Base-by-base conservation (phyloP, 2,113 vertebrate genomes). In the Camelus bactrianus region DNA sequence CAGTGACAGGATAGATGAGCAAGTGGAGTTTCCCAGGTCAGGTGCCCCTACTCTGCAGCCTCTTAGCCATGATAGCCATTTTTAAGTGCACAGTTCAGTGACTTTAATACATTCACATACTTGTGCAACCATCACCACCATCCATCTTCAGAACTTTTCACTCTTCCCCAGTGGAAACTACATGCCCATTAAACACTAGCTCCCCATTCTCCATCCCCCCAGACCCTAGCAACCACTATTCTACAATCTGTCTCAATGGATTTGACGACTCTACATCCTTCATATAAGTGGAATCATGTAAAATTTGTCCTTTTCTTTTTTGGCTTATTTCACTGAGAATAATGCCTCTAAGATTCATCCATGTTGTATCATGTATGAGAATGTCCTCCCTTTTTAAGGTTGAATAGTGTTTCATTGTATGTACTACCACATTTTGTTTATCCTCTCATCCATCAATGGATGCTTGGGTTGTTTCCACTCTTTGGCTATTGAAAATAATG, bases 311-410 rank as follows among this genome's bases (percentile, higher is more conserved):
- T 70, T 54, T 42, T 42, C 30, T 80, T 54, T 58, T 58, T 14
- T 86, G 46, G 26, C 20, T 70, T 75, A 52, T 83, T 72, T 93
- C 60, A 52, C 38, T 46, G 67, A 54, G 48, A 28, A 32, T 70
- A 64, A 67, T 50, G 65, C 67, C 82, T 97, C 84, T 35, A 87
- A 75, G 64, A 19, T 69, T 73, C 69, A 83, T 64, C 54, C 80
- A 26, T 38, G 9, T 58, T 48, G 12, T 30, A 52, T 42, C n/a
- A 42, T 28, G 7, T 73, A 14, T 91, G n/a, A 58, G 28, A 73
- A 50, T 48, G n/a, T 16, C 67, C 5, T 90, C 69, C 38, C 22
- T 79, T 84, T 86, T 62, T 26, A 64, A 84, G 65, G 42, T 5
- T 84, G 50, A 80, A 35, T 38, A 52, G 42, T 80, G 79, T 48